Evolutionary conservation across 2,113 vertebrate species (phyloP).

Genomic region (Leucoraja erinaceus): DNA sequence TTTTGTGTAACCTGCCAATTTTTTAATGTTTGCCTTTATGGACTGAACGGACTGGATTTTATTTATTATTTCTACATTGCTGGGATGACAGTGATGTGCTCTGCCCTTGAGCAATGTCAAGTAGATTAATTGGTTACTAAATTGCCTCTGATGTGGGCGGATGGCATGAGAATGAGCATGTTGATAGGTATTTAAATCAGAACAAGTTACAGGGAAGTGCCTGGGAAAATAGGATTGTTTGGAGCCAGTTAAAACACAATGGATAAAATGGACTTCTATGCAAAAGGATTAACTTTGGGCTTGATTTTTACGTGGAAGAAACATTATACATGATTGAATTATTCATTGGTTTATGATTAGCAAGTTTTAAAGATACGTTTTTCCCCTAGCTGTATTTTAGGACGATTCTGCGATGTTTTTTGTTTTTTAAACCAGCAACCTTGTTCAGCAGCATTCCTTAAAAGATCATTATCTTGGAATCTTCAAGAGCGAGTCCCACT

Average conservation of each 20-base stretch:
- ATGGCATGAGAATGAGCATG: no score
- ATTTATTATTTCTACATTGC: neutral
- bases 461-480: neutral
- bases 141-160: no score
- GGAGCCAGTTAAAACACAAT: no score
- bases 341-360: neutral
- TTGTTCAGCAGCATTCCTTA: no score
- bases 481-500: no score
- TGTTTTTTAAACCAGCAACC: neutral
- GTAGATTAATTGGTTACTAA: no score
- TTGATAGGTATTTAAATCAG: no score
- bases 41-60: neutral
- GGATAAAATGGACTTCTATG: no score
- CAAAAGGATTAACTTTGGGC: neutral
- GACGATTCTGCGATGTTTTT: neutral
- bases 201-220: no score
- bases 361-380: neutral
- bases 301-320: neutral
- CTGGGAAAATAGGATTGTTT: no score
- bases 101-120: neutral
- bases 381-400: neutral
- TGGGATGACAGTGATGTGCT: neutral
- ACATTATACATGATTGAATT: neutral
- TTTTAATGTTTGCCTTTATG: neutral
- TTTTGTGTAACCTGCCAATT: no score